phyloP scores from a whole-genome alignment of 92 coral and sea anemone genomes.

The Parazoanthus darwini region DNA sequence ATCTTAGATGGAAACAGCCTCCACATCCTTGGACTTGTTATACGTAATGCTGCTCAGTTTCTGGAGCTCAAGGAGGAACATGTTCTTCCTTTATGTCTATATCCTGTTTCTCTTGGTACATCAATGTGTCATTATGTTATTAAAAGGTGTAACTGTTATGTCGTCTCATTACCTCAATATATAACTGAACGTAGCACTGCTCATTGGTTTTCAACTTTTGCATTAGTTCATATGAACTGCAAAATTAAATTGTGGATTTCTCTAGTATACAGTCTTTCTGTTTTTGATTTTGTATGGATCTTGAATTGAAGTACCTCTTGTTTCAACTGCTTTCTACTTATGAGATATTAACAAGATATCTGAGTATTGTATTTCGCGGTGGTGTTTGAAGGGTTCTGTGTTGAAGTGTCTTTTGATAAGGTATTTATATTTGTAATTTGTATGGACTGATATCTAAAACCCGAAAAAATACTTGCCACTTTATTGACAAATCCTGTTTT shows the following conservation, averaged over 20 bases:
- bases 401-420: no score
- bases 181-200: slow-evolving; percentile 44
- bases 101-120: not conserved
- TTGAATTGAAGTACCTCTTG: no score
- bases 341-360: no score
- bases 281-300: no score
- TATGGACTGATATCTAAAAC: no score
- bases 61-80: slow-evolving; percentile 33
- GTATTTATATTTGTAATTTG: no score
- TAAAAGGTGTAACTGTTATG: slow-evolving; percentile 35
- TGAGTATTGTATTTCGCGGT: no score
- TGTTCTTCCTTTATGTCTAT: no score
- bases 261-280: slow-evolving; percentile 6
- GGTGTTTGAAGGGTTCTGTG: no score
- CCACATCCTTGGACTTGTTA: slow-evolving; percentile 29
- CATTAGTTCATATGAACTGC: slow-evolving; percentile 44
- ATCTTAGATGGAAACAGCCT: slow-evolving; percentile 31
- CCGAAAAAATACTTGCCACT: no score
- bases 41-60: slow-evolving; percentile 36
- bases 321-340: no score
- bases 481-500: no score
- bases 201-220: slow-evolving; percentile 43
- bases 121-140: slow-evolving; percentile 39
- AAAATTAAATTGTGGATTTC: slow-evolving; percentile 41
- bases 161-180: slow-evolving; percentile 21